These are phyloP conservation scores for Acrocera orbiculus DNA, from an alignment of 2,888 invertebrate genomes.

Conservation along the genomic window DNA sequence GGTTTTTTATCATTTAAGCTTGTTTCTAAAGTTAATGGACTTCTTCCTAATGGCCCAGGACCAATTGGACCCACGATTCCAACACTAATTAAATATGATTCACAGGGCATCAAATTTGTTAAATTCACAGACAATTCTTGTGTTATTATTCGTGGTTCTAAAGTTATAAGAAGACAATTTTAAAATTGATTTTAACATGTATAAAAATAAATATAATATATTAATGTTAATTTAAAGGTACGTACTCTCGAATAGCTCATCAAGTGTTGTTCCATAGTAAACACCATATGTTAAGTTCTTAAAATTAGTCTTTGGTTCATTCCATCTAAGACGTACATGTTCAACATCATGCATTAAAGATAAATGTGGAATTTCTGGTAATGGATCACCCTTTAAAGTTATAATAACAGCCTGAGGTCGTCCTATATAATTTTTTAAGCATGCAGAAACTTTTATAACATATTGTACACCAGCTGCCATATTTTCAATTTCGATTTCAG, in stretches of 20 bases:
- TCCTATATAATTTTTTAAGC: slow-evolving; percentile 35
- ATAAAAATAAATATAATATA: slow-evolving; percentile 1
- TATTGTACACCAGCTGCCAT: slow-evolving; percentile 34
- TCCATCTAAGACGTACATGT: slow-evolving; percentile 48
- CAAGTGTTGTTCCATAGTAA: slow-evolving; percentile 44
- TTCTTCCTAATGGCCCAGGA: slow-evolving; percentile 42
- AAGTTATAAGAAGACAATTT: slow-evolving; percentile 8
- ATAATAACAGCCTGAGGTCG: slow-evolving; percentile 19
- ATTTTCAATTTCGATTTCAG: slow-evolving; percentile 28
- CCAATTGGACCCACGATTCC: slow-evolving; percentile 47
- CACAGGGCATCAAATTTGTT: slow-evolving; percentile 49
- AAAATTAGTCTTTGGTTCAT: slow-evolving; percentile 36
- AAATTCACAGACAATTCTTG: slow-evolving; percentile 38
- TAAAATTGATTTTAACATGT: slow-evolving; percentile 1
- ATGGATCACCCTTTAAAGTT: slow-evolving; percentile 24
- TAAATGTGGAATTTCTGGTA: slow-evolving; percentile 17
- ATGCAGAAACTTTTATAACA: slow-evolving; percentile 33
- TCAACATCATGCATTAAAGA: slow-evolving; percentile 37
- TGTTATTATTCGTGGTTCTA: slow-evolving; percentile 35
- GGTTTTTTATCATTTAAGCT: slow-evolving; percentile 47
- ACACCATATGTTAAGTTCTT: slow-evolving; percentile 40
- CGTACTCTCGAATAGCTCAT: slow-evolving; percentile 42
- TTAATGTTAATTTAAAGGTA: slow-evolving; percentile 5
- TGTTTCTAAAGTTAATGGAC: slow-evolving; percentile 38
- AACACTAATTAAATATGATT: slow-evolving; percentile 53